A percentile compares a stretch with the other conserved stretches of the same genome.
These are phyloP conservation scores for Acronicta alni DNA, from an alignment of 2,888 invertebrate genomes.

Conservation along the genomic window DNA sequence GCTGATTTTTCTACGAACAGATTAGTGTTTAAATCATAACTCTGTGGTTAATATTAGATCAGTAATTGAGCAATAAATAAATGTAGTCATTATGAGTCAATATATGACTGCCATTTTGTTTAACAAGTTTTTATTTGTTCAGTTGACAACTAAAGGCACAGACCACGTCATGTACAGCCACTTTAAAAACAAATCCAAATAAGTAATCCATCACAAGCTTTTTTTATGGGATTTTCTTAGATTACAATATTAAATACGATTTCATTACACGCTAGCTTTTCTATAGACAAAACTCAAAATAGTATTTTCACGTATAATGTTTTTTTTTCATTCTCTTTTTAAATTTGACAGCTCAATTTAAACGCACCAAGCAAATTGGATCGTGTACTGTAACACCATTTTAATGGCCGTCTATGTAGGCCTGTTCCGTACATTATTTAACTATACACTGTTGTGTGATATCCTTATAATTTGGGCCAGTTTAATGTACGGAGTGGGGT, in stretches of 20 bases:
- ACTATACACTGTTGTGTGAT: conserved; percentile 24
- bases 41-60: conserved; percentile 2
- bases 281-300: conserved; percentile 4
- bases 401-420: conserved; percentile 46
- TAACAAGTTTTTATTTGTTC: background rate
- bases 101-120: conserved; percentile 11
- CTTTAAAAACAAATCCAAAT: background rate
- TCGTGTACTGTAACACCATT: conserved; percentile 27
- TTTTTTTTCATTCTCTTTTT: conserved; percentile 8
- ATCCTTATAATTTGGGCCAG: conserved; percentile 33
- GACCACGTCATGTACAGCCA: background rate
- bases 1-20: conserved; percentile 6
- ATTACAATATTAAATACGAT: conserved; percentile 7
- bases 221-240: conserved; percentile 14
- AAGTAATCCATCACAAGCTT: background rate
- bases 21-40: conserved; percentile 9
- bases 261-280: conserved; percentile 23
- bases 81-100: background rate
- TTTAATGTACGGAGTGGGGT: conserved; percentile 6
- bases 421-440: conserved; percentile 33
- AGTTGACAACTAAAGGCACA: background rate
- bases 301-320: background rate
- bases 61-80: conserved; percentile 3
- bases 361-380: conserved; percentile 28
- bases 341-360: conserved; percentile 14